Percentiles rank a stretch among this genome's conserved stretches.
These are phyloP conservation scores for Oncorhynchus mykiss DNA, from an alignment of 2,113 vertebrate species.

Conservation along the genomic window DNA sequence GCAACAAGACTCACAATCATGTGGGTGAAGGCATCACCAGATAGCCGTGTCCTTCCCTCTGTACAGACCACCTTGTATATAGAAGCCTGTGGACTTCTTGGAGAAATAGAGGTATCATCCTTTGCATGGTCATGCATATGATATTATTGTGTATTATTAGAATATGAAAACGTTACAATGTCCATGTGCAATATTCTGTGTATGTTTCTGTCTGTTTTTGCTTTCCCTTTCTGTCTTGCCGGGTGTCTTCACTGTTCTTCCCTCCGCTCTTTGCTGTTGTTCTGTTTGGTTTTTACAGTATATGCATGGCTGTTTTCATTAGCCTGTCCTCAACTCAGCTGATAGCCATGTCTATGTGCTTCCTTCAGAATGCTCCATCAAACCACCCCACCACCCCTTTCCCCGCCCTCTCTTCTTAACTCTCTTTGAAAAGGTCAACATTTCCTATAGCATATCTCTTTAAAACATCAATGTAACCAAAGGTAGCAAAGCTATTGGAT, in stretches of 20 bases:
- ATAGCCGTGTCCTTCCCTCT: constrained; percentile 67
- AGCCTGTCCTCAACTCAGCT: constrained; percentile 5
- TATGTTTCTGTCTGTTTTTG: constrained; percentile 72
- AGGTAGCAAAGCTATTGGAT: no score
- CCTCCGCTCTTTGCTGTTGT: constrained; percentile 9
- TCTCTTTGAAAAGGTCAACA: background rate
- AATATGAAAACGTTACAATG: constrained; percentile 81
- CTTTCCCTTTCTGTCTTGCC: background rate
- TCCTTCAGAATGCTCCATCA: background rate
- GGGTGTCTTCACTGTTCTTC: constrained; percentile 7
- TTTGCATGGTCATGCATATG: constrained; percentile 87
- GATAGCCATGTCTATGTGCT: background rate
- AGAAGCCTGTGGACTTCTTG: constrained; percentile 72
- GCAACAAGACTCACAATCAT: constrained; percentile 73
- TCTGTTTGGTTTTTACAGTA: constrained; percentile 16
- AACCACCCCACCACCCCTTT: background rate
- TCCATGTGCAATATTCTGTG: constrained; percentile 91
- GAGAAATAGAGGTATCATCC: constrained; percentile 76
- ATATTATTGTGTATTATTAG: constrained; percentile 81
- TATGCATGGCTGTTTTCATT: constrained; percentile 32
- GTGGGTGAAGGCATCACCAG: constrained; percentile 42
- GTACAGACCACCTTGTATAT: constrained; percentile 85
- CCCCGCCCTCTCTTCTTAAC: background rate
- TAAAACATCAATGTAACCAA: no score
- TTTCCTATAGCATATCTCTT: no score